These are phyloP conservation scores for Callinectes sapidus DNA, from an alignment of 2,888 invertebrate species.

Conservation along the genomic window DNA sequence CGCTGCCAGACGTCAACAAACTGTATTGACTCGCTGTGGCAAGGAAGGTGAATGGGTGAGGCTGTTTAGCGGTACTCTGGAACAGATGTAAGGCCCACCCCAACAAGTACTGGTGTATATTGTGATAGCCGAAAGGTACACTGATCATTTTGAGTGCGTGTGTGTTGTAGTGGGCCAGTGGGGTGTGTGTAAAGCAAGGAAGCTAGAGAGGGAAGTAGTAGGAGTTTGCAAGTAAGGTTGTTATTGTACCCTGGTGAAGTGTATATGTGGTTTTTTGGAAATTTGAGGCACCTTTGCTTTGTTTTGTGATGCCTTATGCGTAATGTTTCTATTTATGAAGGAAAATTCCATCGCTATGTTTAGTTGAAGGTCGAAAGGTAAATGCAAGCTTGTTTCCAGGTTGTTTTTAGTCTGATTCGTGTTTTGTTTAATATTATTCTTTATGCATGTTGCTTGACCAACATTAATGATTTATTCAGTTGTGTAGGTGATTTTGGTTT, in stretches of 20 bases:
- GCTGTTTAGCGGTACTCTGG: not conserved
- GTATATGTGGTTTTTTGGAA: not conserved
- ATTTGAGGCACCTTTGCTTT: not conserved
- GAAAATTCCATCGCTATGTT: too few species aligned
- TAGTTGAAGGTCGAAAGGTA: too few species aligned
- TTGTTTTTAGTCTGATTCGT: too few species aligned
- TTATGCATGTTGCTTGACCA: too few species aligned
- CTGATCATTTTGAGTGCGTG: not conserved
- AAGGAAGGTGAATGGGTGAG: not conserved
- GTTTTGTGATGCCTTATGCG: not conserved
- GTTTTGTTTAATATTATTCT: too few species aligned
- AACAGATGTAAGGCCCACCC: not conserved
- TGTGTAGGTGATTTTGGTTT: too few species aligned
- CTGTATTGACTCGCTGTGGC: not conserved
- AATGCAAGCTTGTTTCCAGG: too few species aligned
- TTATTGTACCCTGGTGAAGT: not conserved
- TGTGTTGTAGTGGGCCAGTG: not conserved
- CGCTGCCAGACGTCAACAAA: not conserved
- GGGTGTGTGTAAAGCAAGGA: not conserved
- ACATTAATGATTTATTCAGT: too few species aligned
- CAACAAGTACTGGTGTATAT: not conserved
- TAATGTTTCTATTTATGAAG: too few species aligned
- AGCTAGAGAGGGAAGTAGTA: not conserved
- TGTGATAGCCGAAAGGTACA: not conserved
- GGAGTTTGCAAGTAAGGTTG: not conserved